Percentiles rank a stretch among this genome's conserved stretches.
phyloP scores from a whole-genome alignment of 2,797 vertebrate species.

The Limnodromus scolopaceus region DNA sequence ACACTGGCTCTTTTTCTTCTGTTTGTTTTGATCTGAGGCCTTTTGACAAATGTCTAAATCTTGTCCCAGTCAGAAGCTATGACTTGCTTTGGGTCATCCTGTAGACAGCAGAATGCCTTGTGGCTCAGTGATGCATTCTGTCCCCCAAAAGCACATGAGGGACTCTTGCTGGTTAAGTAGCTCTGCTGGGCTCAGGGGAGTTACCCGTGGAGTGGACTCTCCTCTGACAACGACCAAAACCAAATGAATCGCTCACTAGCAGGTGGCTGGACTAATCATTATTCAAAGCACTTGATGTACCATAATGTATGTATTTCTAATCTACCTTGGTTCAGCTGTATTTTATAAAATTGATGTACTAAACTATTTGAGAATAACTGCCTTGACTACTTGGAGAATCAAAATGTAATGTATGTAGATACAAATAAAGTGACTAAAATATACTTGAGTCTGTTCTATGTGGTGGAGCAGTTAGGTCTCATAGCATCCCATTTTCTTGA shows the following conservation, averaged over 20 bases:
- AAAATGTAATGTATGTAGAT: slow-evolving; percentile 74
- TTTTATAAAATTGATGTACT: slow-evolving; percentile 80
- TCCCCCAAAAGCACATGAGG: neutral
- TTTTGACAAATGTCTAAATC: slow-evolving; percentile 43
- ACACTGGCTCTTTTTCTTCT: neutral
- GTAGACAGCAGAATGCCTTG: neutral
- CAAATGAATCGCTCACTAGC: slow-evolving; percentile 39
- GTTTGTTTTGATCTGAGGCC: slow-evolving; percentile 64
- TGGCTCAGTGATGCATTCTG: neutral
- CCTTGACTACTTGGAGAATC: slow-evolving; percentile 71
- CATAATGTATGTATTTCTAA: slow-evolving; percentile 79
- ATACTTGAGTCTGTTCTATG: neutral
- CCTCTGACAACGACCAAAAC: slow-evolving; percentile 29
- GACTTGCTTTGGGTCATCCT: neutral
- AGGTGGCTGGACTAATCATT: slow-evolving; percentile 55
- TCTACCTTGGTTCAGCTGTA: slow-evolving; percentile 68
- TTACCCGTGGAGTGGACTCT: neutral
- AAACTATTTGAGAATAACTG: slow-evolving; percentile 72
- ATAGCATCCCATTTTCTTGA: neutral
- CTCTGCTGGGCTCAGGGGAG: neutral
- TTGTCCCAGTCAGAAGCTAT: neutral
- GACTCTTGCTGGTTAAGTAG: neutral
- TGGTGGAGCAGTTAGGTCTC: neutral
- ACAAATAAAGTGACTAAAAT: slow-evolving; percentile 71
- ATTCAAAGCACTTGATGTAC: slow-evolving; percentile 75